Base-by-base conservation (phyloP, 2,113 vertebrate species). In the Thunnus maccoyii region DNA sequence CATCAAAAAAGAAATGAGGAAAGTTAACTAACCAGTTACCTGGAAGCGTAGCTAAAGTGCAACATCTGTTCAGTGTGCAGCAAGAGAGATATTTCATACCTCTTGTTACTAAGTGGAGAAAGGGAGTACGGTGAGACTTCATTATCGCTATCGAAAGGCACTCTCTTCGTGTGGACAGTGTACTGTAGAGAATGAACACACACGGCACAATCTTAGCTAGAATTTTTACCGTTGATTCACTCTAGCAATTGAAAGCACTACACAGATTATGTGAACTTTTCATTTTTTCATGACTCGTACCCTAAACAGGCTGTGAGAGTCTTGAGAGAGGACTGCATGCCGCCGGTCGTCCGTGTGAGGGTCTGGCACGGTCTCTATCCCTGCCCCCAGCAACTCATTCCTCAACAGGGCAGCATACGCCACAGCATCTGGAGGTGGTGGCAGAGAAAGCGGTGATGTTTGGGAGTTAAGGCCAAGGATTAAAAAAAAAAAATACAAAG, bases 61-160 rank as follows among this genome's bases (percentile, higher is more conserved):
- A 1, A 1, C 2, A 17, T 58, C 50, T 32, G 55, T 3, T 47
- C 6, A 25, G 51, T 1, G 20, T 48, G 60, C 61, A 65, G 30
- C 8, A 0, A 1, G 44, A 7, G 22, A 56, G 20, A 30, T 1
- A 7, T 8, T 3, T 17, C 36, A 1, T 93, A 96, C 95, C 95
- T 96, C 78, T 96, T 96, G 92, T 96, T 96, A 81, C 95, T 96
- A 71, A 96, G 95, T 3, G 96, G 95, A 48, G 96, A 96, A 77
- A 96, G 94, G 77, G 96, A 95, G 85, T 94, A 96, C 0, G 95
- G 95, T 16, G 95, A 96, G 83, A 96, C 92, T 85, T 96, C 95
- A 48, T 90, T 94, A 76, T 94, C 92, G 50, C 91, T 89, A 85
- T 95, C 93, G 54, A 90, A 95, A 94, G 95, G 95, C 91, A 94